Percentiles rank a stretch among this genome's conserved stretches.
These are phyloP conservation scores for Folsomia candida DNA, from an alignment of 2,888 invertebrate species.

Conservation along the genomic window DNA sequence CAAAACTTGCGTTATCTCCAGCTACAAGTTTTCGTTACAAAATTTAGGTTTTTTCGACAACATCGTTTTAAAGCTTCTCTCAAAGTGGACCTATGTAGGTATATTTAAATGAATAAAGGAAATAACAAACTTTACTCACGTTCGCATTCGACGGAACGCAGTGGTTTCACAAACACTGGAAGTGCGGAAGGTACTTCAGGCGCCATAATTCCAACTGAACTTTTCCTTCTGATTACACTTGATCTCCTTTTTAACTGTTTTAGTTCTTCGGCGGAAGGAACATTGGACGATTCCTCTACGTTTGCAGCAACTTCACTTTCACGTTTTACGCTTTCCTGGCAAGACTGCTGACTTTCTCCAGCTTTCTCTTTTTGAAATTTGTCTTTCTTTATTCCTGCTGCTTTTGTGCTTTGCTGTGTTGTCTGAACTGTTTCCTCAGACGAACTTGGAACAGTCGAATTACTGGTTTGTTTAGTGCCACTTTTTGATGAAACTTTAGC, in stretches of 20 bases:
- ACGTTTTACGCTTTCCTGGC: constrained; percentile 47
- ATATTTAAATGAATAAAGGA: neutral
- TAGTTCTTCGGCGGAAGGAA: neutral
- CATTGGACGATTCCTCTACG: constrained; percentile 41
- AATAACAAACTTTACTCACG: constrained; percentile 32
- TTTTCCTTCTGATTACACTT: constrained; percentile 19
- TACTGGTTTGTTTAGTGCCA: too few relatives aligned
- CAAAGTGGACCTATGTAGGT: neutral
- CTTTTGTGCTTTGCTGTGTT: neutral
- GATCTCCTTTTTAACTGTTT: constrained; percentile 12
- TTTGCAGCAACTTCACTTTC: constrained; percentile 45
- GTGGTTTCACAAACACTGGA: constrained; percentile 23
- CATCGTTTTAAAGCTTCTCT: neutral
- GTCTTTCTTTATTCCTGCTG: neutral
- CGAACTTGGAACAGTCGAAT: too few relatives aligned
- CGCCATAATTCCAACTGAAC: constrained; percentile 21
- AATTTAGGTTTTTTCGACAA: too few relatives aligned
- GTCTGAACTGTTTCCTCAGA: too few relatives aligned
- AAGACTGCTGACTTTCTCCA: constrained; percentile 45
- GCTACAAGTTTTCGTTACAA: too few relatives aligned
- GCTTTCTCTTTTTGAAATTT: constrained; percentile 7
- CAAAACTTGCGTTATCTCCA: constrained; percentile 77
- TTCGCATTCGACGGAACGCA: constrained; percentile 44
- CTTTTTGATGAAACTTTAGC: too few relatives aligned
- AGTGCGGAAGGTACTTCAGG: constrained; percentile 6